Percentiles rank a stretch among this genome's conserved stretches.
Evolutionary conservation across 2,888 invertebrate genomes (phyloP).

Genomic region (Dryadula phaetusa): DNA sequence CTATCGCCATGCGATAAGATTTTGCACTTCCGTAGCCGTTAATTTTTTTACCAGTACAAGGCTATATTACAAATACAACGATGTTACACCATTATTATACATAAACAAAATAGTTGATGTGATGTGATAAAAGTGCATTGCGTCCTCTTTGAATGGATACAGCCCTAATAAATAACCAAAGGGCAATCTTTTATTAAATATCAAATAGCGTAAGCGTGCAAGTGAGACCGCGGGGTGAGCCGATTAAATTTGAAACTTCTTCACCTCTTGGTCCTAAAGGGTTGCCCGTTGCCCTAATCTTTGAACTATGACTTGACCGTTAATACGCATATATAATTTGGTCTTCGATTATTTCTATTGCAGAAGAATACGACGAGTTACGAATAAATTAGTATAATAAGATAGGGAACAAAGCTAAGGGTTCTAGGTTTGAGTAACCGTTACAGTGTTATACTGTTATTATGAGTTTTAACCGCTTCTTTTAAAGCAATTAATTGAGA

Average conservation of each 20-base stretch:
- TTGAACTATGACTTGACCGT: constrained; percentile 85
- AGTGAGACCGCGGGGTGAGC: constrained; percentile 60
- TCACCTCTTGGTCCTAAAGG: constrained; percentile 72
- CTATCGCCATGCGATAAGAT: constrained; percentile 65
- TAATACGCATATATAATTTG: constrained; percentile 84
- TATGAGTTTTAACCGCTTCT: constrained; percentile 11
- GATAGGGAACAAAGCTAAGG: constrained; percentile 79
- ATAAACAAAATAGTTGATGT: not conserved
- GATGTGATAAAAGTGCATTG: constrained; percentile 37
- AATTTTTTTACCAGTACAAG: constrained; percentile 45
- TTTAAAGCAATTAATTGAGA: not conserved
- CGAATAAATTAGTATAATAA: constrained; percentile 82
- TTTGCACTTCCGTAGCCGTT: constrained; percentile 66
- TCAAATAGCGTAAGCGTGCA: constrained; percentile 71
- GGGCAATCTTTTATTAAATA: constrained; percentile 68
- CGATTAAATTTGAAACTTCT: constrained; percentile 77
- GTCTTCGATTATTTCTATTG: constrained; percentile 81
- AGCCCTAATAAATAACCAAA: constrained; percentile 43
- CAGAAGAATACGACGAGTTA: constrained; percentile 73
- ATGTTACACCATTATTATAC: not conserved
- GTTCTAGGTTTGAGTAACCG: constrained; percentile 80
- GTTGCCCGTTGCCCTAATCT: constrained; percentile 83
- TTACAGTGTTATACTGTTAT: constrained; percentile 62
- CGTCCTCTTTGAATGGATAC: constrained; percentile 36
- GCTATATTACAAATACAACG: constrained; percentile 47